Evolutionary conservation across 64 coral and sea anemone genomes (phyloP).

Genomic region (Exaiptasia diaphana): DNA sequence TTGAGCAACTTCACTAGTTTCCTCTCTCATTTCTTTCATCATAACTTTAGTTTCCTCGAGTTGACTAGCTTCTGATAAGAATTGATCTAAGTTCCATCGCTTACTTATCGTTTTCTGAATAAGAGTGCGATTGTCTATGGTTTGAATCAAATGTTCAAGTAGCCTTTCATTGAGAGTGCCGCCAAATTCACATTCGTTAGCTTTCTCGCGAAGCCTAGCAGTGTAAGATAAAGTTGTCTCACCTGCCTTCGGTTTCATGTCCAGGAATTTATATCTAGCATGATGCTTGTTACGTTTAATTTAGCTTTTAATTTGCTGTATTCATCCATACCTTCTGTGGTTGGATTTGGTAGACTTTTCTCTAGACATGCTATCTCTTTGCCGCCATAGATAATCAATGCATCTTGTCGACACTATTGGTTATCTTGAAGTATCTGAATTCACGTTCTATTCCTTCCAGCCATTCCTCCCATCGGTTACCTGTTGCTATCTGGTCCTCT

Average conservation of each 20-base stretch:
- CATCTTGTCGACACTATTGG: slow-evolving; percentile 16
- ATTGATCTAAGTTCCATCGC: slow-evolving; percentile 6
- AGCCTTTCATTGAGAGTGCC: slow-evolving; percentile 14
- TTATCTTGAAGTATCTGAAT: slow-evolving; percentile 31
- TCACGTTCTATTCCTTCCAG: slow-evolving; percentile 27
- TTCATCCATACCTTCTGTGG: not conserved
- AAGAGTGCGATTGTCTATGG: slow-evolving; percentile 15
- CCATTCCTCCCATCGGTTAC: slow-evolving; percentile 25
- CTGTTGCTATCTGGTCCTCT: no score
- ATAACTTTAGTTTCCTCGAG: not conserved
- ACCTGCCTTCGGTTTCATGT: not conserved
- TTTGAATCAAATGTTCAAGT: slow-evolving; percentile 45
- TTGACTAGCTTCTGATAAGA: slow-evolving; percentile 13
- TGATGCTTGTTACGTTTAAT: slow-evolving; percentile 49
- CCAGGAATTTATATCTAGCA: slow-evolving; percentile 21
- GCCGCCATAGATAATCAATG: slow-evolving; percentile 32
- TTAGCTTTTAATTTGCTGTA: slow-evolving; percentile 12
- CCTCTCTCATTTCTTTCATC: slow-evolving; percentile 24
- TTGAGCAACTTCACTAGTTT: not conserved
- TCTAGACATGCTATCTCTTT: slow-evolving; percentile 34
- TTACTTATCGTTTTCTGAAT: slow-evolving; percentile 42
- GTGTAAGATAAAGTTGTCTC: slow-evolving; percentile 25
- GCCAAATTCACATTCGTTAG: slow-evolving; percentile 47
- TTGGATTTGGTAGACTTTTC: slow-evolving; percentile 28
- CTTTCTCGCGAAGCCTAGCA: slow-evolving; percentile 35